Conservation (phyloP, 2,113 vertebrate species). For the Aegotheles bennettii region DNA sequence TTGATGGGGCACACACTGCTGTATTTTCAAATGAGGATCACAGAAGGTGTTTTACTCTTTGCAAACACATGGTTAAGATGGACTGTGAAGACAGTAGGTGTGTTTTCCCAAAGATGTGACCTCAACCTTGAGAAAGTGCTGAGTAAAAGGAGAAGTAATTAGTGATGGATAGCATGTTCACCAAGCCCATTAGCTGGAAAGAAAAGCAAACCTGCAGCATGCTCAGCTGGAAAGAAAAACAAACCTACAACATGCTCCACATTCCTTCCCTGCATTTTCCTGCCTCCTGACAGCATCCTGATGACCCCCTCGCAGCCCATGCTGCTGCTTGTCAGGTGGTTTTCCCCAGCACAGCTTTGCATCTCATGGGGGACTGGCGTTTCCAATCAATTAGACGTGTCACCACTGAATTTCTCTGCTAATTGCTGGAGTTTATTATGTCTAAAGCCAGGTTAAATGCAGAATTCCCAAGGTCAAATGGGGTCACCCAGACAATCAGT, state of each 20-base stretch:
- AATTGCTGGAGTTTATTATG: conserved; percentile 71
- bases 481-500: conserved; percentile 61
- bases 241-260: conserved; percentile 2
- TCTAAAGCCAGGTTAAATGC: conserved; percentile 70
- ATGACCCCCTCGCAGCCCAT: neutral
- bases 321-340: neutral
- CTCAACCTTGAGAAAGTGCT: conserved; percentile 50
- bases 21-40: neutral
- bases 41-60: neutral
- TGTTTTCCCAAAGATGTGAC: conserved; percentile 29
- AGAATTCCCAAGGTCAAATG: conserved; percentile 69
- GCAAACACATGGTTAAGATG: neutral
- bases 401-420: conserved; percentile 36
- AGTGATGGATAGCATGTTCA: conserved; percentile 49
- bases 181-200: conserved; percentile 41
- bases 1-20: neutral
- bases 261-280: conserved; percentile 3
- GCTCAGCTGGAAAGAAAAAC: conserved; percentile 47
- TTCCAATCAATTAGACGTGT: conserved; percentile 64
- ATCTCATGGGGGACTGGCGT: neutral
- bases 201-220: conserved; percentile 49
- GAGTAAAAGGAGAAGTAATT: conserved; percentile 27
- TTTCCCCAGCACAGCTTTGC: neutral
- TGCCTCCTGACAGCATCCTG: neutral
- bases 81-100: neutral